Base-by-base conservation (phyloP, 2,888 invertebrate genomes). In the Margaritifera margaritifera region DNA sequence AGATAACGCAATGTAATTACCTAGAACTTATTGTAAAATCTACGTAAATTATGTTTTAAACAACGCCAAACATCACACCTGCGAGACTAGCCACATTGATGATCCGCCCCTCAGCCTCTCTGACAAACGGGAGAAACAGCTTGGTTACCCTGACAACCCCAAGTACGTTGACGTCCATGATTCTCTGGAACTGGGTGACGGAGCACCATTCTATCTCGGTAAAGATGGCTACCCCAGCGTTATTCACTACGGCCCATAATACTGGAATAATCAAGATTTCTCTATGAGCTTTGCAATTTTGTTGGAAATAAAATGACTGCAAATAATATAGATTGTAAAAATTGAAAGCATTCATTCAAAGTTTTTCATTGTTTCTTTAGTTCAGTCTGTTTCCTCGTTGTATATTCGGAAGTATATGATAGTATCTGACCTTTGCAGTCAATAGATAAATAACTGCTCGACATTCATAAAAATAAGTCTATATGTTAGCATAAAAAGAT, bases 121-220 rank as follows among this genome's bases (percentile, higher is more conserved):
- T 71, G 2, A 87, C 73, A 5, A 86, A 71, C 6, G 86, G 87
- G 24, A 87, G 80, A 71, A 85, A 87, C 18, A 83, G 84, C 72
- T 86, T 87, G 62, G 86, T 86, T 27, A 87, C 86, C 42, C 86
- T 72, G 69, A 87, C 85, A 55, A 84, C 82, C 24, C 87, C 87
- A 27, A 86, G 74, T 15, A 86, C 84, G 69, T 87, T 87, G 31
- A 87, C 87, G 68, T 84, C 86, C 74, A 86, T 79, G 51, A 87
- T 80, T 53, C 81, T 78, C 59, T 84, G 80, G 66, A 84, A 86
- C 72, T 86, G 82, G 15, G 77, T 68, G 8, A 85, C 81, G 22
- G 84, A 76, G 62, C 84, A 86, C 85, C 86, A 86, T 74, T 87
- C 87, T n/a, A 86, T 84, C 68, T 86, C 85, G n/a, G 84, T 82